Evolutionary conservation across 2,888 invertebrate species (phyloP).

Genomic region (Cyaniris semiargus): DNA sequence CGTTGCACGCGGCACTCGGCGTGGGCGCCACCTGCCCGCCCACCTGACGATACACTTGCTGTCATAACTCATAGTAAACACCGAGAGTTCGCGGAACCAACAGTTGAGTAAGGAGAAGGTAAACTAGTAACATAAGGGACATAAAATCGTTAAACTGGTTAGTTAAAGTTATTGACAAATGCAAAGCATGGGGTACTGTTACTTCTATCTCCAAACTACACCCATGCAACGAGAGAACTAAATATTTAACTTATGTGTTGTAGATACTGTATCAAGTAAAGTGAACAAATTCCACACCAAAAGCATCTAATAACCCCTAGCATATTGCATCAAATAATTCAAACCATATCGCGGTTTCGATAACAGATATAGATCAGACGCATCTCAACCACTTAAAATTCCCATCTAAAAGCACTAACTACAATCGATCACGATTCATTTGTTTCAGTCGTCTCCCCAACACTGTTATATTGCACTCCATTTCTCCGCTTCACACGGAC

Average conservation of each 20-base stretch:
- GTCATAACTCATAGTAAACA: not conserved
- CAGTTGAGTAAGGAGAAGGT: not conserved
- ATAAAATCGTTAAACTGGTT: too few species aligned
- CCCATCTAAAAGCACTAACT: not conserved
- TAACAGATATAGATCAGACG: slow-evolving; percentile 1
- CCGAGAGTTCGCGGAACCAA: not conserved
- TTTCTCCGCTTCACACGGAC: slow-evolving; percentile 51
- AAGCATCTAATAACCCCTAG: not conserved
- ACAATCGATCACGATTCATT: slow-evolving; percentile 1
- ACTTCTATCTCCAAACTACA: too few species aligned
- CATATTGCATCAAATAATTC: not conserved
- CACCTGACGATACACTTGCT: slow-evolving; percentile 45
- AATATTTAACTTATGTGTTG: too few species aligned
- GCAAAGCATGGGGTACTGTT: too few species aligned
- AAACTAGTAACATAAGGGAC: not conserved
- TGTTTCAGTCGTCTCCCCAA: not conserved
- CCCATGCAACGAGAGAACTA: too few species aligned
- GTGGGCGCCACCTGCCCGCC: slow-evolving; percentile 72
- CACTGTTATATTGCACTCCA: not conserved
- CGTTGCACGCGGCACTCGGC: slow-evolving; percentile 73
- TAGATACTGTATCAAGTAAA: too few species aligned
- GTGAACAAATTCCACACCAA: not conserved
- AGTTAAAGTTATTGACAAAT: too few species aligned
- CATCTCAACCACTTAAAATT: not conserved
- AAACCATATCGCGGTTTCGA: not conserved